Evolutionary conservation across 2,888 invertebrate species (phyloP).

Genomic region (Pristionchus japonicus): DNA sequence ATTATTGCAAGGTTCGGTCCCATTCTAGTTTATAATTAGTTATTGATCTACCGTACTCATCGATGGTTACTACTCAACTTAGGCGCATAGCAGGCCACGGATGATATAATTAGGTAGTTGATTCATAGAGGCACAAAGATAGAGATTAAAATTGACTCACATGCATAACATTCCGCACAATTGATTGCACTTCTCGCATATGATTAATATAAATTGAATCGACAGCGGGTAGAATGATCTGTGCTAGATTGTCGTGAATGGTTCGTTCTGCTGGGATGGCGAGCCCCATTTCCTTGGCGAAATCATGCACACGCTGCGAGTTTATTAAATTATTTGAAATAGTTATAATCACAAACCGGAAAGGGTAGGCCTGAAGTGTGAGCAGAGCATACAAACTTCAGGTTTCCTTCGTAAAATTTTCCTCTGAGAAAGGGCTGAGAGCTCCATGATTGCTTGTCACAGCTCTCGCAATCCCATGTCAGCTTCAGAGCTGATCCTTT

Average conservation of each 20-base stretch:
- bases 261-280: neutral
- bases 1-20: neutral
- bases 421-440: neutral
- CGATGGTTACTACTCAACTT: neutral
- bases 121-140: neutral
- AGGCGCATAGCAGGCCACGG: neutral
- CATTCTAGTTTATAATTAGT: neutral
- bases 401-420: neutral
- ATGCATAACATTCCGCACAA: neutral
- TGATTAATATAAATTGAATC: neutral
- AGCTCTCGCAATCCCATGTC: neutral
- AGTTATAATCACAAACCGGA: neutral
- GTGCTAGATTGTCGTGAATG: neutral
- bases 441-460: neutral
- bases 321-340: neutral
- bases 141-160: neutral
- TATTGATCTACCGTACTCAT: neutral
- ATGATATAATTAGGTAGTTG: neutral
- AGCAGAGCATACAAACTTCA: neutral
- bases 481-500: neutral
- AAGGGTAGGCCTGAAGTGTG: neutral
- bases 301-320: neutral
- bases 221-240: neutral
- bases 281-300: neutral
- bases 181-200: neutral